phyloP scores from a whole-genome alignment of 2,797 vertebrate genomes.

The Sparidentex hasta region DNA sequence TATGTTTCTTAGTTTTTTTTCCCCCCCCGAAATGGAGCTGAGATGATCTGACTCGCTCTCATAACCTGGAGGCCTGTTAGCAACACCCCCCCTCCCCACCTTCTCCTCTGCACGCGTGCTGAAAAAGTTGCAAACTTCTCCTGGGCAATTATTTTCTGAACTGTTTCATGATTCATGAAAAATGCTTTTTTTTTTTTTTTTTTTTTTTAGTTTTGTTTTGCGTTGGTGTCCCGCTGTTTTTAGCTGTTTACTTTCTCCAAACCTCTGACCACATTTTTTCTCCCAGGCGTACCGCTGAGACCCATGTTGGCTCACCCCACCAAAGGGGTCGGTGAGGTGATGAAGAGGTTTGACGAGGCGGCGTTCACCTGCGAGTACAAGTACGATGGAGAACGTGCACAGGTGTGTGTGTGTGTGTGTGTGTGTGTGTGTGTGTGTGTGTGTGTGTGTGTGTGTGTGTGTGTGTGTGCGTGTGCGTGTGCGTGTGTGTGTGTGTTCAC shows the following conservation, averaged over 20 bases:
- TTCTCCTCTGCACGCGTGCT: rapidly evolving
- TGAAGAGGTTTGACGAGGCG: constrained; percentile 93
- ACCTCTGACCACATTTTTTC: neutral
- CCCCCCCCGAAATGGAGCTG: neutral
- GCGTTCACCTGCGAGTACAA: constrained; percentile 96
- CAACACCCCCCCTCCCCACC: neutral
- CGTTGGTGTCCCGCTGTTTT: neutral
- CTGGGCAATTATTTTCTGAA: constrained; percentile 26
- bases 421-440: constrained; percentile 70
- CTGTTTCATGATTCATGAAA: constrained; percentile 48
- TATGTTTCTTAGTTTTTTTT: neutral
- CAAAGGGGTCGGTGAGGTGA: constrained; percentile 90
- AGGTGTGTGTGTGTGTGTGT: constrained; percentile 81
- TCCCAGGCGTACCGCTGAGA: constrained; percentile 89
- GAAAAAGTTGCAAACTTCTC: constrained; percentile 22
- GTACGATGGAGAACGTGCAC: constrained; percentile 93
- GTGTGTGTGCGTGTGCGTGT: constrained; percentile 70
- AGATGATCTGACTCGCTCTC: constrained; percentile 29
- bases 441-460: constrained; percentile 81
- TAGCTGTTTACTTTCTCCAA: neutral
- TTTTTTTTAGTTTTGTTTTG: neutral
- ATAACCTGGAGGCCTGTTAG: constrained; percentile 35
- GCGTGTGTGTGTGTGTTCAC: constrained; percentile 39
- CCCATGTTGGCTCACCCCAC: constrained; percentile 95
- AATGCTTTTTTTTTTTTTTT: constrained; percentile 6